Percentiles rank a stretch among this genome's conserved stretches.
Evolutionary conservation across 2,888 invertebrate genomes (phyloP).

Genomic region (Chirona hameri): DNA sequence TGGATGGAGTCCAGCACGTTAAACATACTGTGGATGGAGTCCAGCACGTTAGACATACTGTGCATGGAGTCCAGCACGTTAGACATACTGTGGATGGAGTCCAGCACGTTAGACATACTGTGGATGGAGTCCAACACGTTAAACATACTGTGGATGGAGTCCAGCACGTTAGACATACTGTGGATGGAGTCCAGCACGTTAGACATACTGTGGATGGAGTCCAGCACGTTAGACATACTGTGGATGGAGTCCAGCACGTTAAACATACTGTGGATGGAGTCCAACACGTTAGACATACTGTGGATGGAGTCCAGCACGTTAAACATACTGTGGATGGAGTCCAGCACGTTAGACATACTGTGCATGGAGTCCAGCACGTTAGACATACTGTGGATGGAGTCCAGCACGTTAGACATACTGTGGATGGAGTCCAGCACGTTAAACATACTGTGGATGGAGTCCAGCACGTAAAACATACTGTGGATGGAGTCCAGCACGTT

Average conservation of each 20-base stretch:
- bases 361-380: slow-evolving; percentile 50
- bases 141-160: slow-evolving; percentile 45
- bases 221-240: slow-evolving; percentile 45
- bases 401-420: slow-evolving; percentile 45
- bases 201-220: slow-evolving; percentile 45
- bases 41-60: slow-evolving; percentile 45
- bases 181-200: slow-evolving; percentile 50
- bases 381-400: slow-evolving; percentile 45
- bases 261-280: slow-evolving; percentile 45
- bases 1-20: slow-evolving; percentile 50
- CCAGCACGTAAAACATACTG: slow-evolving; percentile 45
- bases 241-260: slow-evolving; percentile 50
- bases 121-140: slow-evolving; percentile 50
- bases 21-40: slow-evolving; percentile 45
- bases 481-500: slow-evolving; percentile 50
- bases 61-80: slow-evolving; percentile 50
- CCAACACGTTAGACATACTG: slow-evolving; percentile 45
- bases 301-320: slow-evolving; percentile 50
- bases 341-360: slow-evolving; percentile 45
- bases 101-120: slow-evolving; percentile 45
- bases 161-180: slow-evolving; percentile 45
- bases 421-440: slow-evolving; percentile 50
- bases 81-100: slow-evolving; percentile 45
- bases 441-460: slow-evolving; percentile 45
- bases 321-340: slow-evolving; percentile 45